Evolutionary conservation across 1,140 invertebrate species (phyloP).

Genomic region (Cyclina sinensis): DNA sequence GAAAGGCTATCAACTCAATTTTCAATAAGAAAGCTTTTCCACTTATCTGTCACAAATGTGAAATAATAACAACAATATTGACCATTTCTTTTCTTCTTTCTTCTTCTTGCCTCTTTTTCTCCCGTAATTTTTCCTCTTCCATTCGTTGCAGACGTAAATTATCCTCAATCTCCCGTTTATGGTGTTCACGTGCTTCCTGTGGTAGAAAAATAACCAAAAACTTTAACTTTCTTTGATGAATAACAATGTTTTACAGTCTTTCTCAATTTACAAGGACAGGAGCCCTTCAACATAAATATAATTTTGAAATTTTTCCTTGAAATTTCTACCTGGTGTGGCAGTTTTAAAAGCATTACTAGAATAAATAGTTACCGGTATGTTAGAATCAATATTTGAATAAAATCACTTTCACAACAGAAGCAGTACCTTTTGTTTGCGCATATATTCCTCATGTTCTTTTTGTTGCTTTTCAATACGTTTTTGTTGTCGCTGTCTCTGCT

Average conservation of each 20-base stretch:
- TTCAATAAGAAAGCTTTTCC: too few relatives aligned
- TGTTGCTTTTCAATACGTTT: constrained; percentile 80
- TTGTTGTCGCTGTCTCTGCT: constrained; percentile 79
- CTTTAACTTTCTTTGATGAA: too few relatives aligned
- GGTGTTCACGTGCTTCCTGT: constrained; percentile 84
- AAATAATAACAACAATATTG: constrained; percentile 17
- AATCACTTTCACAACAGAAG: neutral
- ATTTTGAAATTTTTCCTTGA: too few relatives aligned
- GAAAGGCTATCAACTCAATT: neutral
- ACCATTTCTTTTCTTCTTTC: constrained; percentile 83
- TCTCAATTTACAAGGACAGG: too few relatives aligned
- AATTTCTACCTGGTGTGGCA: too few relatives aligned
- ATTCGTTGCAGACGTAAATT: constrained; percentile 78
- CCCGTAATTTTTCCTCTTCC: constrained; percentile 82
- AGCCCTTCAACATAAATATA: too few relatives aligned
- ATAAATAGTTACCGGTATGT: too few relatives aligned
- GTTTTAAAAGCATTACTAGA: too few relatives aligned
- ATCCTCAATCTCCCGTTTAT: constrained; percentile 83
- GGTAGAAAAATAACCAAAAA: neutral
- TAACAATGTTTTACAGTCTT: too few relatives aligned
- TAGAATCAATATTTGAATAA: too few relatives aligned
- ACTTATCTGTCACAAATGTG: too few relatives aligned
- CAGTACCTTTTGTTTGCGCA: constrained; percentile 83
- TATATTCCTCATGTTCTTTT: constrained; percentile 82
- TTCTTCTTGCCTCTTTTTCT: constrained; percentile 81